phyloP scores from a whole-genome alignment of 2,113 vertebrate genomes.

The Neogobius melanostomus region DNA sequence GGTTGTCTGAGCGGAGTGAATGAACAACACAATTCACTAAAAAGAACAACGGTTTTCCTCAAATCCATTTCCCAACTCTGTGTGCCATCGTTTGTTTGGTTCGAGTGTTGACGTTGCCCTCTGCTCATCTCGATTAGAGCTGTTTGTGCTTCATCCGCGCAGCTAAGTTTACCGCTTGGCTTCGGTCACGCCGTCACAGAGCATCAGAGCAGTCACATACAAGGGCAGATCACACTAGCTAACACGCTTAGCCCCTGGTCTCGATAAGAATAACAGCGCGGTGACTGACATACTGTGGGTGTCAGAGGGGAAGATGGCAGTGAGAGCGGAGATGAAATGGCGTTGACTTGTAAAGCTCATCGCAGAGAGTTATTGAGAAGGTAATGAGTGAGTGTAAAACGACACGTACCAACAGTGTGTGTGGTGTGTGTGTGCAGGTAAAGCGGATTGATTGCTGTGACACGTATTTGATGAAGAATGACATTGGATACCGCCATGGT shows the following conservation, averaged over 20 bases:
- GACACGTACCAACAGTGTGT: background rate
- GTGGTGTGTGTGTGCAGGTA: constrained; percentile 8
- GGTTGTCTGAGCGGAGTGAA: too few relatives aligned
- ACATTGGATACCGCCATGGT: constrained; percentile 6
- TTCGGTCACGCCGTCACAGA: constrained; percentile 42
- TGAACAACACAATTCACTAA: too few relatives aligned
- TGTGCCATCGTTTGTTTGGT: background rate
- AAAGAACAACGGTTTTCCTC: too few relatives aligned
- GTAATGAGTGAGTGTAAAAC: constrained; percentile 33
- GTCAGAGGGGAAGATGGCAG: constrained; percentile 32
- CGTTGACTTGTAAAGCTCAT: constrained; percentile 39
- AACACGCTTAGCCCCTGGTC: background rate
- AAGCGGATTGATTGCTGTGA: constrained; percentile 17
- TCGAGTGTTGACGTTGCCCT: background rate
- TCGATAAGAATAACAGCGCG: constrained; percentile 9
- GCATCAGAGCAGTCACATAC: constrained; percentile 20
- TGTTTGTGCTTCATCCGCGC: constrained; percentile 15
- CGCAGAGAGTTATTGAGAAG: constrained; percentile 15
- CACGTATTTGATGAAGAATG: constrained; percentile 21
- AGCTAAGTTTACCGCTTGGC: constrained; percentile 36
- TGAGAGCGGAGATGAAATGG: constrained; percentile 30
- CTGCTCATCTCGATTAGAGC: background rate
- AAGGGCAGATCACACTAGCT: constrained; percentile 2
- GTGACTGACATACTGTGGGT: constrained; percentile 42
- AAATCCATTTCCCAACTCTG: too few relatives aligned